Base-by-base conservation (phyloP, 2,113 vertebrate genomes). In the Hyperoodon ampullatus region DNA sequence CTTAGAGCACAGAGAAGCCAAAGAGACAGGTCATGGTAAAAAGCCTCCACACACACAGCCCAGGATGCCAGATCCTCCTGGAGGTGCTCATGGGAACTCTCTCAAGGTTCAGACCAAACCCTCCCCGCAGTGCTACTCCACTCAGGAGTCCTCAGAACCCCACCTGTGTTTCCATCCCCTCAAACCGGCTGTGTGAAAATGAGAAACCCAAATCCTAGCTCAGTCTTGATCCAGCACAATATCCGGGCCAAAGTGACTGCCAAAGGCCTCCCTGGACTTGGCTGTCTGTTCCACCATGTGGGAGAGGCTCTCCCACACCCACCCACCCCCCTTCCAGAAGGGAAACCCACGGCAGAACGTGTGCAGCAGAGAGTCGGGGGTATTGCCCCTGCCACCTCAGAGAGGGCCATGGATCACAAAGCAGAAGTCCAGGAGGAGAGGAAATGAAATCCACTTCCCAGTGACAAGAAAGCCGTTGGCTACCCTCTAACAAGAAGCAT, bases 141-240 rank as follows among this genome's bases (percentile, higher is more conserved):
- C 68, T 86, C 35, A 28, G 23, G 58, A 88, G 65, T 85, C 83
- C 50, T 92, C 28, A 33, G 92, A 68, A 71, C 28, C 83, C 72
- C 58, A 85, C 47, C 35, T 47, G 35, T n/a, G 85, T 12, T 89
- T 86, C 87, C 21, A 68, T 44, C 33, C 42, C 47, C 23, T 88
- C 71, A 61, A 90, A 90, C 42, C 24, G 53, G 87, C 72, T 88
- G 9, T 78, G 53, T 81, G 84, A 83, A 55, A 92, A 96, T 84
- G 65, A 84, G 96, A 96, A 97, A 77, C 13, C 47, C 75, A 94
- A 97, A 83, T 95, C 35, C 82, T 70, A 47, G 55, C 72, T 90
- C 50, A 11, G 35, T 66, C 50, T 94, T 74, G 44, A 23, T 86
- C 87, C 58, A 94, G 33, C 28, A 88, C 44, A 84, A 71, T 66